Percentiles rank a stretch among this genome's conserved stretches.
These are phyloP conservation scores for Eugnorisma glareosa DNA, from an alignment of 2,888 invertebrate species.

Conservation along the genomic window DNA sequence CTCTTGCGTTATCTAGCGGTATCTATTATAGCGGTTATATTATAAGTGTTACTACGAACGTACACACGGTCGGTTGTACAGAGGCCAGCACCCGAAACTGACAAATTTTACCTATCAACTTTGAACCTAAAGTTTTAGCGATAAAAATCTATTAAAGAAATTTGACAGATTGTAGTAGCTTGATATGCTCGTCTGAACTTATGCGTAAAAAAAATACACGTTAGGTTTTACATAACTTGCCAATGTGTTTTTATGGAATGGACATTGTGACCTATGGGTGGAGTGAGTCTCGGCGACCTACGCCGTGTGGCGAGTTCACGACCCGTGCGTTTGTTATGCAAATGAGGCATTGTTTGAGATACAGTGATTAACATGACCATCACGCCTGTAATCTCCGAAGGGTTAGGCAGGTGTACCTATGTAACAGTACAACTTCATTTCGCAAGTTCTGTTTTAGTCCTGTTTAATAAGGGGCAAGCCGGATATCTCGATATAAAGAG, in stretches of 20 bases:
- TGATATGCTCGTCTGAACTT: too few relatives aligned
- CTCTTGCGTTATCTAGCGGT: too few relatives aligned
- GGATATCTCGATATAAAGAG: too few relatives aligned
- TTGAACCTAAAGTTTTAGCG: too few relatives aligned
- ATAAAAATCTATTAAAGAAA: too few relatives aligned
- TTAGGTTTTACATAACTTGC: background rate
- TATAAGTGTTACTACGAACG: background rate
- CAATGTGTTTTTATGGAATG: background rate
- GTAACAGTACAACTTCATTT: background rate
- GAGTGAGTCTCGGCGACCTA: constrained; percentile 1
- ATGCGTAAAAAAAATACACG: background rate
- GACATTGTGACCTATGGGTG: background rate
- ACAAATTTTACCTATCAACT: too few relatives aligned
- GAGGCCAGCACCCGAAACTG: too few relatives aligned
- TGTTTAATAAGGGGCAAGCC: background rate
- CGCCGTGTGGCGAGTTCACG: constrained; percentile 7
- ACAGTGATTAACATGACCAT: background rate
- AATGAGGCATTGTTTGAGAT: constrained; percentile 29
- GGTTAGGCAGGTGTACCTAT: background rate
- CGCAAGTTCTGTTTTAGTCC: background rate
- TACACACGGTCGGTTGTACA: background rate
- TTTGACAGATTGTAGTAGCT: too few relatives aligned
- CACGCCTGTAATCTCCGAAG: background rate
- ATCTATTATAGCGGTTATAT: background rate
- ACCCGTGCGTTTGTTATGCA: constrained; percentile 28